Percentiles rank a stretch among this genome's conserved stretches.
phyloP scores from a whole-genome alignment of 1,140 invertebrate species.

The Drosophila triauraria region DNA sequence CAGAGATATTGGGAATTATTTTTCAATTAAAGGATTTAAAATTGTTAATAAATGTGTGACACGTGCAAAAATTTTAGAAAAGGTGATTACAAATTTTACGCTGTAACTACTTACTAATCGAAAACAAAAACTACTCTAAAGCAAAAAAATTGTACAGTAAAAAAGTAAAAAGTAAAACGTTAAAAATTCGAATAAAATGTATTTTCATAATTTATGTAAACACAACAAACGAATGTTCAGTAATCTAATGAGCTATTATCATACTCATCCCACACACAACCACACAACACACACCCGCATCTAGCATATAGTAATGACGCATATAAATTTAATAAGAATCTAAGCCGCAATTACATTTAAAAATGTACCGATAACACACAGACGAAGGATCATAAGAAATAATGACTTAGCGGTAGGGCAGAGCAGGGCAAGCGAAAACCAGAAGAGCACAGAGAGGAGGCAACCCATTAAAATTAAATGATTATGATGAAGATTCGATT shows the following conservation, averaged over 20 bases:
- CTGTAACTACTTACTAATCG: slow-evolving; percentile 52
- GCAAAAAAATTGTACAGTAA: slow-evolving; percentile 71
- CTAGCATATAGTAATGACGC: slow-evolving; percentile 71
- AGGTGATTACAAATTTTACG: slow-evolving; percentile 40
- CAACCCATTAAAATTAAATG: slow-evolving; percentile 64
- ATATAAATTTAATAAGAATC: slow-evolving; percentile 66
- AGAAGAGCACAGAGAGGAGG: slow-evolving; percentile 28
- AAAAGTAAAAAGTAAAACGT: slow-evolving; percentile 62
- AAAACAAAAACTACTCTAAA: slow-evolving; percentile 19
- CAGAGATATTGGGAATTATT: slow-evolving; percentile 56
- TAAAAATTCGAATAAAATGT: slow-evolving; percentile 79
- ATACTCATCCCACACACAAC: slow-evolving; percentile 20
- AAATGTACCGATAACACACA: slow-evolving; percentile 61
- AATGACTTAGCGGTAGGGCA: slow-evolving; percentile 54
- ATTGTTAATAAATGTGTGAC: slow-evolving; percentile 68
- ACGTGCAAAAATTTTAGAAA: slow-evolving; percentile 73
- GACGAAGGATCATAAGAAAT: slow-evolving; percentile 42
- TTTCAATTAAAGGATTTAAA: slow-evolving; percentile 46
- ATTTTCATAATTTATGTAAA: slow-evolving; percentile 80
- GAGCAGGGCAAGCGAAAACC: slow-evolving; percentile 37
- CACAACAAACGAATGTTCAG: slow-evolving; percentile 63
- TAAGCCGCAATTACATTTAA: slow-evolving; percentile 72
- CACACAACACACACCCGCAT: slow-evolving; percentile 41
- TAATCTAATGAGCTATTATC: slow-evolving; percentile 45
- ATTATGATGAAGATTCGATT: slow-evolving; percentile 75